Evolutionary conservation across 2,888 invertebrate genomes (phyloP).

Genomic region (Oligia fasciuncula): DNA sequence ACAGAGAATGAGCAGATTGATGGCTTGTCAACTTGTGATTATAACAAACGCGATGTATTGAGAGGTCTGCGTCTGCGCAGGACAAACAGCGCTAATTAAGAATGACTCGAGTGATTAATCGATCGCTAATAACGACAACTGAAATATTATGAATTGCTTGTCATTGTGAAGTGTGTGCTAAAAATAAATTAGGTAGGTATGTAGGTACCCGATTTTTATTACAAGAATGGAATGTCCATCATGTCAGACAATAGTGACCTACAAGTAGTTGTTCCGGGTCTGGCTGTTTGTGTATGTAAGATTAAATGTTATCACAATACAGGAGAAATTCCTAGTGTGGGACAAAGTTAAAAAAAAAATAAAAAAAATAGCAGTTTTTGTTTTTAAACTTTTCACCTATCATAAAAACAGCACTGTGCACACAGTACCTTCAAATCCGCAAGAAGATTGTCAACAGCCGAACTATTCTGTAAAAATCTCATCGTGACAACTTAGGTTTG

Average conservation of each 20-base stretch:
- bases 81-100: slow-evolving; percentile 57
- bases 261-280: too few relatives aligned
- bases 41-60: slow-evolving; percentile 44
- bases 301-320: too few relatives aligned
- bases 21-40: slow-evolving; percentile 53
- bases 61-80: slow-evolving; percentile 34
- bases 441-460: neutral
- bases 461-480: neutral
- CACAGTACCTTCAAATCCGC: neutral
- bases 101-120: slow-evolving; percentile 55
- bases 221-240: neutral
- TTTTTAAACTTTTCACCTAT: too few relatives aligned
- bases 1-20: slow-evolving; percentile 46
- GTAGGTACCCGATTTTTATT: slow-evolving; percentile 10
- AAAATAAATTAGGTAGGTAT: slow-evolving; percentile 13
- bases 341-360: too few relatives aligned
- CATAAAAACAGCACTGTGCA: neutral
- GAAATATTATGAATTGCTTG: slow-evolving; percentile 48
- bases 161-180: slow-evolving; percentile 13
- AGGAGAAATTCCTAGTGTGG: too few relatives aligned
- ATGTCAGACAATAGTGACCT: neutral
- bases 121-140: slow-evolving; percentile 49
- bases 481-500: too few relatives aligned
- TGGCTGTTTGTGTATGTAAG: too few relatives aligned
- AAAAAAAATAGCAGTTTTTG: too few relatives aligned